Base-by-base conservation (phyloP, 2,797 vertebrate species). In the Podargus strigoides region DNA sequence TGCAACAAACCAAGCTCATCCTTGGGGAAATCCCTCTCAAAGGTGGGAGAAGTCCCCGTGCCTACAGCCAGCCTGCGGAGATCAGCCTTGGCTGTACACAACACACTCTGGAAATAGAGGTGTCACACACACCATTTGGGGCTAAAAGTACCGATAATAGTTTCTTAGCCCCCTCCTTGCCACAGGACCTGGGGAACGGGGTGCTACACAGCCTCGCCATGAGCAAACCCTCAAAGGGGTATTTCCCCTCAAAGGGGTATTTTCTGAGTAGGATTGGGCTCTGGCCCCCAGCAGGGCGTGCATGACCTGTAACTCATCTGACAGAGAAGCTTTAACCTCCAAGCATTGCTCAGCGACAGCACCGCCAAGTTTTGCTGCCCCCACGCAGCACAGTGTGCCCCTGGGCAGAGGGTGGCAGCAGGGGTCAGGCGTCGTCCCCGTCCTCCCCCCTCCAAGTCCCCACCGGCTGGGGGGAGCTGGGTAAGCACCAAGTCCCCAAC, bases 281-380 rank as follows among this genome's bases (percentile, higher is more conserved):
- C 41, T 26, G 26, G 24, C 10, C 44, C 28, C 23, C 3, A 1
- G 14, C 0, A 0, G 39, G 39, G 27, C 3, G 0, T 0, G 0
- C 0, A 1, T 28, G n/a, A 50, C 44, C 53, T 22, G 3, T 9
- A 32, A 10, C n/a, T 36, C 7, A 1, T 32, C 34, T 20, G 37
- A 23, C 9, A 16, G 17, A n/a, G 42, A 30, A 42, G 4, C 36
- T 69, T 41, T 18, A 7, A 17, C 17, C 55, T 42, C 68, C 0
- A 30, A 75, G 32, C 74, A 32, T 39, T 13, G 2, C 9, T 62
- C 67, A 44, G 36, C 49, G 27, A 5, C 46, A 47, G 56, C 76
- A n/a, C 5, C 0, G 0, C 10, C 27, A 21, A 0, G 0, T 50
- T 56, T 12, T 6, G 1, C 42, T n/a, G 58, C 47, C 47, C 59